These are phyloP conservation scores for Coleophora deauratella DNA, from an alignment of 2,888 invertebrate genomes.

Conservation along the genomic window DNA sequence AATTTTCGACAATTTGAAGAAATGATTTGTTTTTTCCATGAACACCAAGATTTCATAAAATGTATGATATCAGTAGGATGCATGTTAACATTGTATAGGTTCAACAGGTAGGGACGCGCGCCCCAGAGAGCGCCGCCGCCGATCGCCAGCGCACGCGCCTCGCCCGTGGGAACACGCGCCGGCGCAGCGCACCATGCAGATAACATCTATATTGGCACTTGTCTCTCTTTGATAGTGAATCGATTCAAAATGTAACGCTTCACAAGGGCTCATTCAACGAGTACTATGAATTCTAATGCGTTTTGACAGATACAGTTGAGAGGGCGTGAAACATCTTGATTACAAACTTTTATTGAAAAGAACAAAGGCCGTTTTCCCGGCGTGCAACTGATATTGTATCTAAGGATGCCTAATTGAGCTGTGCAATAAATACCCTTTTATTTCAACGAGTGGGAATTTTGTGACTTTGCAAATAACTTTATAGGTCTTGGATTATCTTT, in stretches of 20 bases:
- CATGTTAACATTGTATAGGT: too few species aligned
- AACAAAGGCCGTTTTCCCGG: conserved; percentile 10
- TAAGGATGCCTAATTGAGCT: too few species aligned
- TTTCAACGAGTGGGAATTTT: too few species aligned
- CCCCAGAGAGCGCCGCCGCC: conserved; percentile 12
- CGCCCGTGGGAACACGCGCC: conserved; percentile 40
- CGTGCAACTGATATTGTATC: conserved; percentile 1
- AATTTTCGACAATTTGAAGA: too few species aligned
- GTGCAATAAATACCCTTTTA: too few species aligned
- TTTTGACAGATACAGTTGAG: conserved; percentile 16
- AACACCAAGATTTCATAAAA: too few species aligned
- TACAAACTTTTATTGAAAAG: too few species aligned
- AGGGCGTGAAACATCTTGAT: background rate
- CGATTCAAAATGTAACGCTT: conserved; percentile 29
- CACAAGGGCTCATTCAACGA: conserved; percentile 33
- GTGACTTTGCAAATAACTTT: too few species aligned
- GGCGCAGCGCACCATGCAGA: conserved; percentile 28
- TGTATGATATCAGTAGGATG: too few species aligned
- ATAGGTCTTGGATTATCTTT: too few species aligned
- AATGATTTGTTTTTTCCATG: too few species aligned
- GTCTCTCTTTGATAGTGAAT: conserved; percentile 29
- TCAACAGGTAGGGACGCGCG: background rate
- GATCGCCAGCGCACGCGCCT: conserved; percentile 21
- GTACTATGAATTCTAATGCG: conserved; percentile 26
- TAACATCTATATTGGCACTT: conserved; percentile 45